Percentiles rank a stretch among this genome's conserved stretches.
These are phyloP conservation scores for Acleris literana DNA, from an alignment of 2,888 invertebrate genomes.

Conservation along the genomic window DNA sequence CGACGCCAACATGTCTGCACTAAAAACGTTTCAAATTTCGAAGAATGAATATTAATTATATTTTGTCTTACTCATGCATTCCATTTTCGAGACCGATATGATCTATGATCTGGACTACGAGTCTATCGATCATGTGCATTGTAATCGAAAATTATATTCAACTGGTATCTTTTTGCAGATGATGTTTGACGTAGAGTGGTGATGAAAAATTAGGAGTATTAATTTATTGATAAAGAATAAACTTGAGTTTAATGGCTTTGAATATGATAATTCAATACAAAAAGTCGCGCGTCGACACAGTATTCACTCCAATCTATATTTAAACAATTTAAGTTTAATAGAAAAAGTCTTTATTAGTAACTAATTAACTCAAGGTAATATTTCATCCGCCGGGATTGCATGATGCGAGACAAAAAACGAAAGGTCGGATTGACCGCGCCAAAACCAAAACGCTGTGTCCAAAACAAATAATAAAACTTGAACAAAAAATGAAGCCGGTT, in stretches of 20 bases:
- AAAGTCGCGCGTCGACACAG: not conserved
- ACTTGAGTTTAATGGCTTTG: not conserved
- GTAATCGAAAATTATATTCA: constrained; percentile 82
- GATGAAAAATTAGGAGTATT: constrained; percentile 29
- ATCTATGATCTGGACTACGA: constrained; percentile 82
- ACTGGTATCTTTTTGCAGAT: constrained; percentile 79
- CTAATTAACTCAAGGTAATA: constrained; percentile 82
- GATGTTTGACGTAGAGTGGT: constrained; percentile 60
- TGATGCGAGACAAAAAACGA: constrained; percentile 79
- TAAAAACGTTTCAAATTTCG: constrained; percentile 78
- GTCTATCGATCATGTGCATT: constrained; percentile 80
- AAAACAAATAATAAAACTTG: constrained; percentile 79
- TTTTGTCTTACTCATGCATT: constrained; percentile 84
- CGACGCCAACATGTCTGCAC: constrained; percentile 83
- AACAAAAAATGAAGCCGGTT: constrained; percentile 81
- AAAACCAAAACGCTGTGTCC: constrained; percentile 78
- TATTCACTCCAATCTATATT: constrained; percentile 11
- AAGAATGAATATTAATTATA: constrained; percentile 81
- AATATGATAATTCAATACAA: constrained; percentile 5
- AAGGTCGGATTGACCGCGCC: constrained; percentile 79
- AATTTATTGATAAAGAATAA: constrained; percentile 18
- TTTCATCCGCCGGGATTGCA: constrained; percentile 76
- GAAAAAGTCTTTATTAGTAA: constrained; percentile 70
- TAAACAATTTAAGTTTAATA: constrained; percentile 55
- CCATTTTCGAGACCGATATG: constrained; percentile 80